These are phyloP conservation scores for Microctenopoma stevenorrisi DNA, from an alignment of 2,797 vertebrate species.

Conservation along the genomic window DNA sequence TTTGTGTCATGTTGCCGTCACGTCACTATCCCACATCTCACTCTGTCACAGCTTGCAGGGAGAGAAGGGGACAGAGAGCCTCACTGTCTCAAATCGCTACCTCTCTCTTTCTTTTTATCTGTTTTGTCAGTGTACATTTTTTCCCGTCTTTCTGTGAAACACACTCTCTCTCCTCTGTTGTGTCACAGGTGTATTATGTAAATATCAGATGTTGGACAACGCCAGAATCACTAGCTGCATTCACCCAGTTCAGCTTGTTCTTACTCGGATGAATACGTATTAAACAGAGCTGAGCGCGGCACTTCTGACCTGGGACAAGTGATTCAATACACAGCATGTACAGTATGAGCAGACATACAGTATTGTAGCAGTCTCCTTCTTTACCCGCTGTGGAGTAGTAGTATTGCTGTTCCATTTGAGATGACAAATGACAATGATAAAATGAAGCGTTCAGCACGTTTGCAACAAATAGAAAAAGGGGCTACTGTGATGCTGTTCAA, in stretches of 20 bases:
- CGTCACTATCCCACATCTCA: conserved; percentile 52
- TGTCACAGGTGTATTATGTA: conserved; percentile 47
- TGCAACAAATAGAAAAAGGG: conserved; percentile 12
- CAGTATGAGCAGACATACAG: conserved; percentile 7
- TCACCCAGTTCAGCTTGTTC: conserved; percentile 23
- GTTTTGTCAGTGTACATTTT: conserved; percentile 14
- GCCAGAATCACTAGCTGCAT: conserved; percentile 59
- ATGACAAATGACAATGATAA: conserved; percentile 31
- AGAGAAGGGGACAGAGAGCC: neutral
- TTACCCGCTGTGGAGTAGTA: conserved; percentile 10
- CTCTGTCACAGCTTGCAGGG: conserved; percentile 47
- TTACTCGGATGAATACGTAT: conserved; percentile 24
- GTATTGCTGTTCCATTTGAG: conserved; percentile 16
- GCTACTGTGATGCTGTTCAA: neutral
- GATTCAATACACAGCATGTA: conserved; percentile 25
- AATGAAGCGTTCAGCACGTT: conserved; percentile 25
- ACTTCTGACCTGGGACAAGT: conserved; percentile 31
- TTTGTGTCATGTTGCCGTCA: conserved; percentile 59
- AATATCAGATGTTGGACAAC: conserved; percentile 58
- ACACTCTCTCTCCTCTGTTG: neutral
- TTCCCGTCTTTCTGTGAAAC: neutral
- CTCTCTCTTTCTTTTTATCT: neutral
- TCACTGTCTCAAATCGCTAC: conserved; percentile 23
- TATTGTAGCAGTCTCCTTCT: conserved; percentile 21
- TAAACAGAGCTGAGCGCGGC: conserved; percentile 44